A percentile compares a stretch with the other conserved stretches of the same genome.
Evolutionary conservation across 2,113 vertebrate genomes (phyloP).

Genomic region (Colistium nudipinnis): DNA sequence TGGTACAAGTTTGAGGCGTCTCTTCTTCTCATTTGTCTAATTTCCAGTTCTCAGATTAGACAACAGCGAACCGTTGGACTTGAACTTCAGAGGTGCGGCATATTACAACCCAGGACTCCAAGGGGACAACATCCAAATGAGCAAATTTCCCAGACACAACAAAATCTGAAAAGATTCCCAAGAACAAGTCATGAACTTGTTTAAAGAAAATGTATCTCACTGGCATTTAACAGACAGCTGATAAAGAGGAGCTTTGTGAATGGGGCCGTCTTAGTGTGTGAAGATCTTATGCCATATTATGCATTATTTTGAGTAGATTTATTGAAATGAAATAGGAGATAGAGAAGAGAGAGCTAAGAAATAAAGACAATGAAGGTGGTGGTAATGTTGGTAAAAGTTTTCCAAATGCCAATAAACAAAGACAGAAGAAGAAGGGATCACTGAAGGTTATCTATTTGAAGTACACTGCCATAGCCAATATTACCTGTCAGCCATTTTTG

Average conservation of each 20-base stretch:
- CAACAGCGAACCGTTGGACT: conserved; percentile 76
- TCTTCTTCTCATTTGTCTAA: conserved; percentile 21
- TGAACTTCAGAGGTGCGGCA: conserved; percentile 74
- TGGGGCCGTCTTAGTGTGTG: conserved; percentile 15
- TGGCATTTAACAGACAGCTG: conserved; percentile 5
- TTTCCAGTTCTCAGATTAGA: conserved; percentile 87
- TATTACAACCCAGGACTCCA: conserved; percentile 81
- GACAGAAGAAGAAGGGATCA: no score
- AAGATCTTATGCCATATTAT: conserved; percentile 28
- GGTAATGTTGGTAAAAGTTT: no score
- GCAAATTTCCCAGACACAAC: conserved; percentile 59
- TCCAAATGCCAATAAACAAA: no score
- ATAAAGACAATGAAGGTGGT: no score
- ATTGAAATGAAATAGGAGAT: conserved; percentile 17
- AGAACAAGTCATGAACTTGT: conserved; percentile 30
- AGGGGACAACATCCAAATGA: conserved; percentile 81
- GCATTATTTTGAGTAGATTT: conserved; percentile 22
- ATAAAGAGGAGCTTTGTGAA: conserved; percentile 31
- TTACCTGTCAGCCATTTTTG: conserved; percentile 47
- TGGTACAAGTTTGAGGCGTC: no score
- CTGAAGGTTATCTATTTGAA: conserved; percentile 28
- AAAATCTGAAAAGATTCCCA: conserved; percentile 1
- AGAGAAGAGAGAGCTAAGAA: no score
- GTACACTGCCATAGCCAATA: conserved; percentile 49
- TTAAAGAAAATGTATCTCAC: neutral